Evolutionary conservation across 2,113 vertebrate genomes (phyloP).

Genomic region (Varanus komodoensis): DNA sequence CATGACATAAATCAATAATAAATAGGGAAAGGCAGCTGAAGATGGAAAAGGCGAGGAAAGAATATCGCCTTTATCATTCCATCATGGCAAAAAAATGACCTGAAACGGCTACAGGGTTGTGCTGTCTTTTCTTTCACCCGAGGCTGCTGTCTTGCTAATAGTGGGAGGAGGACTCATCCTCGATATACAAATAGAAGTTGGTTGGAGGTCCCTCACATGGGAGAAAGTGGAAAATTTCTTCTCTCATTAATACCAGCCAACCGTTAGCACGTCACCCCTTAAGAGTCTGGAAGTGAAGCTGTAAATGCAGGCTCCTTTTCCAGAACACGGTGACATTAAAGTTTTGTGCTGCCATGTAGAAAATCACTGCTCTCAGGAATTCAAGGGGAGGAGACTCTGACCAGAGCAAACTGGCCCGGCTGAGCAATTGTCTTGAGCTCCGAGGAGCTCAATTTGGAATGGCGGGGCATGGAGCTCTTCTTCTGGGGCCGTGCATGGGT

Average conservation of each 20-base stretch:
- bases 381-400: not conserved
- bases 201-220: not conserved
- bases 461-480: conserved; percentile 45
- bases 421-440: conserved; percentile 8
- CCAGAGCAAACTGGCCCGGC: not conserved
- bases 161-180: not conserved
- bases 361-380: not conserved
- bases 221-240: rapidly evolving
- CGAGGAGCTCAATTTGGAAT: conserved; percentile 36
- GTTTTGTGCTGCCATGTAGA: rapidly evolving
- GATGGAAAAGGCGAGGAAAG: not conserved
- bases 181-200: not conserved
- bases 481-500: conserved; percentile 59
- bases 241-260: rapidly evolving
- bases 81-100: not conserved
- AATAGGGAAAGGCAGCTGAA: not conserved
- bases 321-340: rapidly evolving
- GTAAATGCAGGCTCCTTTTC: not conserved
- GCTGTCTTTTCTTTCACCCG: not conserved
- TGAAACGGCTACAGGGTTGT: not conserved
- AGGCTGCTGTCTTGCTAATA: not conserved
- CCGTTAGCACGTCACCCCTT: not conserved
- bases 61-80: not conserved
- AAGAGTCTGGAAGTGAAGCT: not conserved
- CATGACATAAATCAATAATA: no score